Percentiles rank a stretch among this genome's conserved stretches.
Conservation (phyloP, 2,888 invertebrate genomes). For the Frankliniella fusca region DNA sequence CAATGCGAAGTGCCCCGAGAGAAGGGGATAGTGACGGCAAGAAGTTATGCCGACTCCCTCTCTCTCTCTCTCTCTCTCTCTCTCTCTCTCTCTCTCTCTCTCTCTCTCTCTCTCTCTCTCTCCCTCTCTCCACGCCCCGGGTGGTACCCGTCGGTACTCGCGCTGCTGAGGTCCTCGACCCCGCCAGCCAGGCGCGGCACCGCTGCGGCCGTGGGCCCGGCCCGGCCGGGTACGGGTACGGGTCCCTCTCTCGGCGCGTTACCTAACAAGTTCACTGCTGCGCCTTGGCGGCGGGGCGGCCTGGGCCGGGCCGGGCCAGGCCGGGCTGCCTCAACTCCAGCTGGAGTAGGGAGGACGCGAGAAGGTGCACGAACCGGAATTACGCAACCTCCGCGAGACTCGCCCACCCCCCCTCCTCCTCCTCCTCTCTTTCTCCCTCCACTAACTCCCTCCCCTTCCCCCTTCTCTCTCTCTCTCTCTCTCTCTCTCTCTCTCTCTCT, state of each 20-base stretch:
- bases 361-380: not conserved
- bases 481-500: too few species aligned
- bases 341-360: not conserved
- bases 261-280: conserved; percentile 1
- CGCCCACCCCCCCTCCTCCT: not conserved
- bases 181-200: not conserved
- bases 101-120: not conserved
- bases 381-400: too few species aligned
- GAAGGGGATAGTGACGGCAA: too few species aligned
- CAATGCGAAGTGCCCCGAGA: too few species aligned
- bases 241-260: not conserved
- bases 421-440: not conserved
- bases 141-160: not conserved
- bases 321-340: not conserved
- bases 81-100: too few species aligned
- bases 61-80: not conserved
- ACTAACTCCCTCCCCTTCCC: too few species aligned
- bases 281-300: not conserved
- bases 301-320: not conserved
- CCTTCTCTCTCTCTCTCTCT: too few species aligned
- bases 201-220: not conserved
- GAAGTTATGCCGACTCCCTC: not conserved
- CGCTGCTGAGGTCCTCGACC: not conserved
- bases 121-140: not conserved
- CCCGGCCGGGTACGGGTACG: not conserved